Conservation (phyloP, 2,888 invertebrate genomes). For the Macaria liturata region DNA sequence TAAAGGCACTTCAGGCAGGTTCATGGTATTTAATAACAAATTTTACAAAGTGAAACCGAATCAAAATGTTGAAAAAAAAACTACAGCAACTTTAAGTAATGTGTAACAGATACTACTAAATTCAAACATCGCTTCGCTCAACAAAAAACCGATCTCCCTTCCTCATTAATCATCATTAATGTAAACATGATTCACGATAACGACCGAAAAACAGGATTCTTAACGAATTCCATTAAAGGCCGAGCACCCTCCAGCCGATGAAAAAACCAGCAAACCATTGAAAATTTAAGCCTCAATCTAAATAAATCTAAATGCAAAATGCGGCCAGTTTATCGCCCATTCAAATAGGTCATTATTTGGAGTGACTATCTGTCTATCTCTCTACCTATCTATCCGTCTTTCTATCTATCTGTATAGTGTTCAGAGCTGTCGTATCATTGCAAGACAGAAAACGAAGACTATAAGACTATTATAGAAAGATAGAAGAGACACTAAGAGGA, state of each 20-base stretch:
- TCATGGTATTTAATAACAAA: too few species aligned
- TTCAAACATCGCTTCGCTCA: too few species aligned
- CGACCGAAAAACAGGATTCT: not conserved
- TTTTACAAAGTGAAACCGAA: too few species aligned
- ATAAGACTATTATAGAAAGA: too few species aligned
- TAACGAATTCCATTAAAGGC: conserved; percentile 12
- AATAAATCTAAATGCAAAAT: conserved; percentile 33
- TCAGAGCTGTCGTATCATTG: not conserved
- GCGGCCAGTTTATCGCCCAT: conserved; percentile 29
- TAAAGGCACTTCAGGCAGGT: too few species aligned
- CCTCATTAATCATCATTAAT: too few species aligned
- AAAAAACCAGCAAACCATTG: conserved; percentile 21
- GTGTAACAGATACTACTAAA: too few species aligned
- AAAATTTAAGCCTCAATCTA: conserved; percentile 22
- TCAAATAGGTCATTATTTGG: conserved; percentile 34
- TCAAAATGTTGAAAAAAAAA: too few species aligned
- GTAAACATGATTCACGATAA: not conserved
- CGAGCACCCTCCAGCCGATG: conserved; percentile 7
- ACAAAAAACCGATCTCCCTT: too few species aligned
- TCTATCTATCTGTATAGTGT: not conserved
- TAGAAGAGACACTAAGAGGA: too few species aligned
- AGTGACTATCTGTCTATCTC: conserved; percentile 23
- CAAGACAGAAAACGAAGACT: too few species aligned
- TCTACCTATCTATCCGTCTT: conserved; percentile 1
- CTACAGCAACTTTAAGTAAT: too few species aligned